Conservation (phyloP, 2,888 invertebrate genomes). For the Carterocephalus palaemon region DNA sequence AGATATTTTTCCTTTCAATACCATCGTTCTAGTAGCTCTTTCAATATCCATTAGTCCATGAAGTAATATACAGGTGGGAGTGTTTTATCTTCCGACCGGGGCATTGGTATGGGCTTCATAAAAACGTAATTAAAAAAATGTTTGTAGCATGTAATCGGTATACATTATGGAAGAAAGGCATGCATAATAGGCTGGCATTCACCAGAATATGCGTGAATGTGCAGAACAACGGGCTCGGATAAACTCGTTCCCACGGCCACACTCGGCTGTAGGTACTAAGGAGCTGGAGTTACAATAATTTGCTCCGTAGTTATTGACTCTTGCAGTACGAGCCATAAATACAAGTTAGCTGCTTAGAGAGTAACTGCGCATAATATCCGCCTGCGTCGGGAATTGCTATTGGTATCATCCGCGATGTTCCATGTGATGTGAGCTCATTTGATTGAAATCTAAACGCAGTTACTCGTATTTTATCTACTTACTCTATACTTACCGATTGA, state of each 20-base stretch:
- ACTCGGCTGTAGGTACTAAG: constrained; percentile 42
- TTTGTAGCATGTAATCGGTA: constrained; percentile 7
- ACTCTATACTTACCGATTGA: too few species aligned
- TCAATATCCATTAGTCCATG: too few species aligned
- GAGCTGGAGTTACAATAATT: constrained; percentile 55
- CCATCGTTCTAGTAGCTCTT: neutral
- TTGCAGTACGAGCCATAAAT: constrained; percentile 44
- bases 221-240: constrained; percentile 41
- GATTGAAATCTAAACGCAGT: neutral
- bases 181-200: constrained; percentile 18
- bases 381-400: constrained; percentile 23
- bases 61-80: too few species aligned
- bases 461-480: too few species aligned
- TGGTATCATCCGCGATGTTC: constrained; percentile 6
- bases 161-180: constrained; percentile 15
- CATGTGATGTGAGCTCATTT: neutral
- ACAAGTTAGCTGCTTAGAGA: constrained; percentile 36
- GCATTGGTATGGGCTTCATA: too few species aligned
- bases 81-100: too few species aligned
- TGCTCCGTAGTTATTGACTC: constrained; percentile 51
- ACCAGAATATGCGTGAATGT: constrained; percentile 33
- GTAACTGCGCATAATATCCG: constrained; percentile 32
- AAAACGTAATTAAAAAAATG: constrained; percentile 6
- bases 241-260: constrained; percentile 65
- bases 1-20: too few species aligned